Conservation (phyloP, 2,797 vertebrate species). For the Sparidentex hasta region DNA sequence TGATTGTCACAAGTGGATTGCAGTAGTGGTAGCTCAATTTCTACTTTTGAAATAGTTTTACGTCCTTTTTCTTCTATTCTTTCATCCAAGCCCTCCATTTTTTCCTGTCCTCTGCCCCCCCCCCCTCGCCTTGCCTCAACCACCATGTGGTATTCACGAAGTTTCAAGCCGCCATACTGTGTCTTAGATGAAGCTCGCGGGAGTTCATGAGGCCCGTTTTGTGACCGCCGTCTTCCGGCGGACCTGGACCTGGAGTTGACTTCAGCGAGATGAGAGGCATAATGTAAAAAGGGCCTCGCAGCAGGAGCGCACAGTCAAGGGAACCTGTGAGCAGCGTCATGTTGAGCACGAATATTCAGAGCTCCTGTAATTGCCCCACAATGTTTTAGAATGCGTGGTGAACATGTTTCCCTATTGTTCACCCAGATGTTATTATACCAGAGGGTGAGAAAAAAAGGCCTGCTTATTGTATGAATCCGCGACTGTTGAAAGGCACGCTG, state of each 20-base stretch:
- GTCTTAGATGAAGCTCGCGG: conserved; percentile 43
- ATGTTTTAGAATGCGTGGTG: conserved; percentile 61
- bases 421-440: conserved; percentile 64
- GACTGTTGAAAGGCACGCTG: conserved; percentile 70
- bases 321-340: conserved; percentile 59
- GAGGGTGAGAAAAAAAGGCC: conserved; percentile 27
- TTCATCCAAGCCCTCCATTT: neutral
- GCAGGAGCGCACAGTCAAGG: conserved; percentile 41
- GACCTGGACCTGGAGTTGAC: conserved; percentile 64
- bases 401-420: conserved; percentile 77
- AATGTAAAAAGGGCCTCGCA: conserved; percentile 52
- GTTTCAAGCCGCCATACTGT: conserved; percentile 23
- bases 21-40: neutral
- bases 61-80: neutral
- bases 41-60: neutral
- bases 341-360: conserved; percentile 65
- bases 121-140: neutral
- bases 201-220: conserved; percentile 51
- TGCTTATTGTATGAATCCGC: conserved; percentile 75
- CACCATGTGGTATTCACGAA: neutral
- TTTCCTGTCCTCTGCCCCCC: neutral
- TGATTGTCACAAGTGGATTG: conserved; percentile 6
- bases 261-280: conserved; percentile 66
- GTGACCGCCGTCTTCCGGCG: conserved; percentile 30
- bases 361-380: conserved; percentile 65